Conservation (phyloP, 2,113 vertebrate species). For the Grallaria varia region DNA sequence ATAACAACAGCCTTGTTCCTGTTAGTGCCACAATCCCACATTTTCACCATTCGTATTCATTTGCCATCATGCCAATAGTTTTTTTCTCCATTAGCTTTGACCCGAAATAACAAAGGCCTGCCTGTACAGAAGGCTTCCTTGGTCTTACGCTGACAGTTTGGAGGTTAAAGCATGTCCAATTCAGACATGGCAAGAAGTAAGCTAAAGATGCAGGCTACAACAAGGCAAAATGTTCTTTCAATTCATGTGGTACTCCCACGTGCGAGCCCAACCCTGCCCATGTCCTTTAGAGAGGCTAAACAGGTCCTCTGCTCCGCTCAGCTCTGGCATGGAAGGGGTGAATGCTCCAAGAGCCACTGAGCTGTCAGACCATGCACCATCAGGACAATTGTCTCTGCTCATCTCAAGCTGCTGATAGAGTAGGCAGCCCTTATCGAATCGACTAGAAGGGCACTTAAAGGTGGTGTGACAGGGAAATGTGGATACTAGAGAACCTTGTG, state of each 20-base stretch:
- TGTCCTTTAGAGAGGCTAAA: not conserved
- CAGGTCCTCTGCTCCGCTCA: accelerated
- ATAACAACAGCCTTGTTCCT: not conserved
- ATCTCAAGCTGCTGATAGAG: not conserved
- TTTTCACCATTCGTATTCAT: not conserved
- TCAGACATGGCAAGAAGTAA: not conserved
- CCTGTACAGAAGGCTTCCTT: not conserved
- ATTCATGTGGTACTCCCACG: not conserved
- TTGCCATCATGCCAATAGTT: not conserved
- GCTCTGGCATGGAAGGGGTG: accelerated
- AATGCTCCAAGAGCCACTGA: not conserved
- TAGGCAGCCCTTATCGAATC: not conserved
- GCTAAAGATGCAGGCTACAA: not conserved
- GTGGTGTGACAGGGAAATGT: not conserved
- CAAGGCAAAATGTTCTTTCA: not conserved
- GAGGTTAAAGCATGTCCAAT: not conserved
- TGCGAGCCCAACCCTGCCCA: not conserved
- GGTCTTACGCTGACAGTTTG: not conserved
- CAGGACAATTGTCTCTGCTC: not conserved
- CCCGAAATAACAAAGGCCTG: not conserved
- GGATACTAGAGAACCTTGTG: not conserved
- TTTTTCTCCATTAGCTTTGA: not conserved
- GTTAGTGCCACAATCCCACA: not conserved
- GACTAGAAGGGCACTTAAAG: not conserved
- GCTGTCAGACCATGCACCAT: not conserved